Evolutionary conservation across 2,888 invertebrate species (phyloP).

Genomic region (Glaucopsyche alexis): DNA sequence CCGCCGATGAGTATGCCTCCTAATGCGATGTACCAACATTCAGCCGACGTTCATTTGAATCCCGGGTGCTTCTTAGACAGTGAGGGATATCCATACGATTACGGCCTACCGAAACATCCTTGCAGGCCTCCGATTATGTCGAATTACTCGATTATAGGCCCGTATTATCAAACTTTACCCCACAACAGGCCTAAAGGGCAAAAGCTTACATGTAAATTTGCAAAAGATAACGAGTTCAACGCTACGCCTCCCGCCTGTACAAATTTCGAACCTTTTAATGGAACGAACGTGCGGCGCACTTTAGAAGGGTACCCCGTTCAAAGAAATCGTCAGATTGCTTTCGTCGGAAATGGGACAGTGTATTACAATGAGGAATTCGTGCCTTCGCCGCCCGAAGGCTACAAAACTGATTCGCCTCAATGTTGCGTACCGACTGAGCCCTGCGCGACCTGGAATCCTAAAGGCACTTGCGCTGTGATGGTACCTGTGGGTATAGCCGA

Average conservation of each 20-base stretch:
- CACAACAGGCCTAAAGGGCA: slow-evolving; percentile 84
- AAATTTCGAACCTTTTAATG: slow-evolving; percentile 69
- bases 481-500: slow-evolving; percentile 70
- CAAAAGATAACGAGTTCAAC: slow-evolving; percentile 74
- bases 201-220: slow-evolving; percentile 72
- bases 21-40: slow-evolving; percentile 82
- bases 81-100: slow-evolving; percentile 90
- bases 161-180: slow-evolving; percentile 88
- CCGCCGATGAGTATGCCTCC: slow-evolving; percentile 69
- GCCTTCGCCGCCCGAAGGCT: slow-evolving; percentile 86
- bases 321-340: slow-evolving; percentile 72
- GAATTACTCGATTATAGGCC: slow-evolving; percentile 67
- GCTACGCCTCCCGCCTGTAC: slow-evolving; percentile 59
- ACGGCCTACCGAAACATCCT: slow-evolving; percentile 85
- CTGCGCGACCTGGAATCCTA: slow-evolving; percentile 73
- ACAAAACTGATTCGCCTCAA: slow-evolving; percentile 80
- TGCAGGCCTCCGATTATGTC: slow-evolving; percentile 70
- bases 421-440: slow-evolving; percentile 69
- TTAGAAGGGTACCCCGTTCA: slow-evolving; percentile 89
- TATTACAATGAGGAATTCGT: slow-evolving; percentile 80
- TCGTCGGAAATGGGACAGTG: slow-evolving; percentile 70
- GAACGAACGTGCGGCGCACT: slow-evolving; percentile 85
- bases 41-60: slow-evolving; percentile 87
- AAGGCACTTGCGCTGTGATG: slow-evolving; percentile 77
- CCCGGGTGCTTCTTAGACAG: slow-evolving; percentile 88